Evolutionary conservation across 2,888 invertebrate genomes (phyloP), one percentile per base, ranked within the genome.

Genomic region (Falcaria lacertinaria): DNA sequence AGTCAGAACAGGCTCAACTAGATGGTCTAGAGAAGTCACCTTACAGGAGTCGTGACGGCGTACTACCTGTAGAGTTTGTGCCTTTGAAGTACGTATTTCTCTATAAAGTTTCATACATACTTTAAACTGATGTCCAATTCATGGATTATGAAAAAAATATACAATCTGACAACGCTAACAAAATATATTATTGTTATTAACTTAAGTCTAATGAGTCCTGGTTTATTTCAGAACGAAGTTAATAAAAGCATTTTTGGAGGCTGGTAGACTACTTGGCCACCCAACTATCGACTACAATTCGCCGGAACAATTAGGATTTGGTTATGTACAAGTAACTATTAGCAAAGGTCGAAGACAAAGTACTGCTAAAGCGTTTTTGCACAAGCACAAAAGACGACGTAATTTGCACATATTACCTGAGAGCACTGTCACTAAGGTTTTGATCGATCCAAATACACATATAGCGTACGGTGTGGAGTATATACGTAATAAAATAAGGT

Each of bases 401-500:
- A 96, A 96, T 70, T 80, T 96, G 1, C 92, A 93, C 61, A 92
- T 95, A 15, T 77, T 94, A 0, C 91, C 93, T 0, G 82, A 91
- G 56, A 90, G 91, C 17, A 88, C 91, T 28, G 95, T 91, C 0
- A 92, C 91, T 0, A 93, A 92, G 75, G 77, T 95, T 2, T 70
- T 95, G 0, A 92, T 95, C 13, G 91, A 94, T 60, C 85, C 87
- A 0, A 50, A 72, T 11, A 91, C 91, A 0, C 93, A 92, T 58
- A 79, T 80, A 14, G 94, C 95, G 0, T 90, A 91, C 47, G 95
- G 95, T 0, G 92, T 96, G 0, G 88, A 94, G 56, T 93, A 93
- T 49, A 74, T 90, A 0, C 90, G 92, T 42, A 88, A 92, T 13
- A 84, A 84, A 15, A 54, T 78, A 8, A 68, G 68, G 22, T 78